A percentile compares a stretch with the other conserved stretches of the same genome.
phyloP scores from a whole-genome alignment of 2,888 invertebrate species.

The Horisme vitalbata region DNA sequence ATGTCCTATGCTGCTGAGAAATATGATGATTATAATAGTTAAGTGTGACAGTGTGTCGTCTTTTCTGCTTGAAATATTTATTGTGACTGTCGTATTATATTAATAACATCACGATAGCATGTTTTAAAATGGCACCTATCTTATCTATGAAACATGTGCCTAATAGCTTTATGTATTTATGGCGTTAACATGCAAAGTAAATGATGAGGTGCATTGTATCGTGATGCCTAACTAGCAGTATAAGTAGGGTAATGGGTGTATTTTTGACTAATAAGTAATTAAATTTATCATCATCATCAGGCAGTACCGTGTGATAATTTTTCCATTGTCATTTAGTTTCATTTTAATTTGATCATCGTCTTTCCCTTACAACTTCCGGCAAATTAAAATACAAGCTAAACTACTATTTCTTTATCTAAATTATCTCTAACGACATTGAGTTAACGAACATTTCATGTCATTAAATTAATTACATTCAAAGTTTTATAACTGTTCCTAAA shows the following conservation, averaged over 20 bases:
- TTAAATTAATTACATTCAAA: conserved; percentile 4
- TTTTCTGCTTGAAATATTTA: conserved; percentile 7
- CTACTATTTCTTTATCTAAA: conserved; percentile 16
- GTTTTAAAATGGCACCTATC: conserved; percentile 22
- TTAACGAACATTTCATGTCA: conserved; percentile 26
- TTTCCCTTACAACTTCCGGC: conserved; percentile 11
- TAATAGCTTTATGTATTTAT: conserved; percentile 17
- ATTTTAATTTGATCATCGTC: conserved; percentile 16
- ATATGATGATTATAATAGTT: no score
- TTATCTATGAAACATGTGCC: conserved; percentile 14
- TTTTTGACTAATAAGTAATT: conserved; percentile 76
- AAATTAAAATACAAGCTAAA: conserved; percentile 10
- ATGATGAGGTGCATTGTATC: conserved; percentile 18
- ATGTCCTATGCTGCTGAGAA: no score
- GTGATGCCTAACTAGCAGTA: conserved; percentile 29
- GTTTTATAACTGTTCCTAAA: conserved; percentile 6
- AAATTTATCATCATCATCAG: conserved; percentile 35
- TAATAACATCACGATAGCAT: conserved; percentile 35
- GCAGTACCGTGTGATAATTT: conserved; percentile 10
- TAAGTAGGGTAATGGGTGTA: conserved; percentile 71
- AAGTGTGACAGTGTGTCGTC: no score
- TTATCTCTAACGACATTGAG: conserved; percentile 15
- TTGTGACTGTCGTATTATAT: conserved; percentile 11
- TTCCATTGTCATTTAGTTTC: conserved; percentile 7
- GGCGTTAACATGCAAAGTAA: conserved; percentile 35